Base-by-base conservation (phyloP, 1,140 invertebrate genomes). In the Euura saliciscinereae region DNA sequence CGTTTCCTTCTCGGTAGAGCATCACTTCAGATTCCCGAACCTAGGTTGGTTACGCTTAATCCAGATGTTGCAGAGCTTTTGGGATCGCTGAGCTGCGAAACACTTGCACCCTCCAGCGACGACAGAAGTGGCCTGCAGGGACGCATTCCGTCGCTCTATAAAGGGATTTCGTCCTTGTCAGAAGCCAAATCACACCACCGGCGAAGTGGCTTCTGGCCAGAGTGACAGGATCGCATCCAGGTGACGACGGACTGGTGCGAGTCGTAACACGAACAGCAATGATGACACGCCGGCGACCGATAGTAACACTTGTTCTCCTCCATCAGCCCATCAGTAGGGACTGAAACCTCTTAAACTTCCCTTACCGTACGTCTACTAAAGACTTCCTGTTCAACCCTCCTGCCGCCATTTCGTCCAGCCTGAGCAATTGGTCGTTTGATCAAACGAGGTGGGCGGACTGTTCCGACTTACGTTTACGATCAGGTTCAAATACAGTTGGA, bases 61-160 rank as follows among this genome's bases (percentile, higher is more conserved):
- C 73, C 28, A 64, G 42, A 6, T 72, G 10, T 10, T 64, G 7
- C 76, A 80, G 70, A 65, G 74, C 44, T 78, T 80, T 71, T 82
- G 79, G 80, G 75, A 71, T 59, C 45, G 73, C 46, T 82, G 80
- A 78, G 13, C 59, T 13, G 65, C 11, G 6, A 79, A 80, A 69
- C 80, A 80, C 68, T 46, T 82, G 13, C n/a, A 3, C 46, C 51
- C 70, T 81, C 10, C 75, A 76, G 69, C 44, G 45, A 6, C 59
- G 3, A 13, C 51, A 73, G 75, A 43, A 68, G 11, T 70, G 43
- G 5, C 13, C 45, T 4, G 10, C 3, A 46, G 28, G 68, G 43
- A 71, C 66, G 59, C 45, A 71, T 7, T 7, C 70, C 6, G 13
- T 74, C 8, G 44, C 28, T 28, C 28, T 28, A 28, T 28, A 28